These are phyloP conservation scores for Cylloceria caligata DNA, from an alignment of 2,888 invertebrate genomes.

Conservation along the genomic window DNA sequence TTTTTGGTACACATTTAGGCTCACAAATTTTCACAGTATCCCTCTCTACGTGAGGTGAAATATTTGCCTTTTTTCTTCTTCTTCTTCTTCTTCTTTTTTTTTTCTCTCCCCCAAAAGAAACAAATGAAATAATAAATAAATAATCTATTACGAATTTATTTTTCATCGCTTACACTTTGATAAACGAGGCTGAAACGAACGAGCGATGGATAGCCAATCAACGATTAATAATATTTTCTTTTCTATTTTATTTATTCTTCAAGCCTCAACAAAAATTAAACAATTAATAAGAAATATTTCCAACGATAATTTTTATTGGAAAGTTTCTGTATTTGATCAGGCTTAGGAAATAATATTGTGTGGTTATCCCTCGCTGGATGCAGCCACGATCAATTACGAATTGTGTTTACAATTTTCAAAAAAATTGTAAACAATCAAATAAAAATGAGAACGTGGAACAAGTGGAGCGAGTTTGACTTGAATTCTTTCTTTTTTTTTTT, in stretches of 20 bases:
- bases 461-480: no score
- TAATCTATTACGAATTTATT: neutral
- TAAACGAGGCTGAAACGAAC: neutral
- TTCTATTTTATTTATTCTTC: no score
- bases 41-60: no score
- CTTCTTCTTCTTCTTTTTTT: no score
- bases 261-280: no score
- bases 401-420: constrained; percentile 15
- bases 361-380: neutral
- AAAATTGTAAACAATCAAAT: no score
- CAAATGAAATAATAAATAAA: neutral
- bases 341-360: constrained; percentile 1
- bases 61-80: no score
- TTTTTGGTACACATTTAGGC: neutral
- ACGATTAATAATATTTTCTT: neutral
- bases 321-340: neutral
- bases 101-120: no score
- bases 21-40: neutral
- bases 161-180: neutral
- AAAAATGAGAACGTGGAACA: neutral
- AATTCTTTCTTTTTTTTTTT: no score
- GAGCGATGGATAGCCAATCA: neutral
- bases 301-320: neutral
- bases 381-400: neutral
- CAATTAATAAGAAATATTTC: no score